phyloP scores from a whole-genome alignment of 1,140 invertebrate genomes.

The Potamilus streckersoni region DNA sequence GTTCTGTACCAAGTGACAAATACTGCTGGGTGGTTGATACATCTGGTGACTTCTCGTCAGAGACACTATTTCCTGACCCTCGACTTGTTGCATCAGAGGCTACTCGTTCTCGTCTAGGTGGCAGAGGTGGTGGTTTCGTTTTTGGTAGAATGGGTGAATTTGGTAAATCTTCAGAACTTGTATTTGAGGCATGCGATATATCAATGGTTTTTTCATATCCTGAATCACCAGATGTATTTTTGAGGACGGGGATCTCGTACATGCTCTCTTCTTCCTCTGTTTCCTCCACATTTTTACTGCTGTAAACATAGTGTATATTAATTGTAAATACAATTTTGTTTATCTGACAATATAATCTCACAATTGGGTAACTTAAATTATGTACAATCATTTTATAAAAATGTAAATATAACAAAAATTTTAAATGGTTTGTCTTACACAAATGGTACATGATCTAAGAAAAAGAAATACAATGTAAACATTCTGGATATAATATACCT shows the following conservation, averaged over 20 bases:
- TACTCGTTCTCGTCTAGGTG: slow-evolving; percentile 16
- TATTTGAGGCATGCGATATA: slow-evolving; percentile 9
- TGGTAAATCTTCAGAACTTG: slow-evolving; percentile 5
- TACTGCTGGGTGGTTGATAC: neutral
- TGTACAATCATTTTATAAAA: too few species aligned
- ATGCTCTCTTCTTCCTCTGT: slow-evolving; percentile 23
- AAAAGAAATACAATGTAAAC: too few species aligned
- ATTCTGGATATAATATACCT: too few species aligned
- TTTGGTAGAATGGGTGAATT: too few species aligned
- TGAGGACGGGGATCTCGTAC: slow-evolving; percentile 26
- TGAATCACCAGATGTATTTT: slow-evolving; percentile 19
- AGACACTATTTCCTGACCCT: slow-evolving; percentile 13
- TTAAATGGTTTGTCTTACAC: too few species aligned
- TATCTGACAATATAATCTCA: too few species aligned
- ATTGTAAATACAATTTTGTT: too few species aligned
- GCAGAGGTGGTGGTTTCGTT: slow-evolving; percentile 19
- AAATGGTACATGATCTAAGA: too few species aligned
- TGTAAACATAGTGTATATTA: too few species aligned
- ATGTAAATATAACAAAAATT: too few species aligned
- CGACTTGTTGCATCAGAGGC: slow-evolving; percentile 11
- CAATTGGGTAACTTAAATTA: too few species aligned
- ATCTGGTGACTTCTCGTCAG: slow-evolving; percentile 6
- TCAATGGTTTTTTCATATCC: slow-evolving; percentile 29
- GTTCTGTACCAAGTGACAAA: too few species aligned
- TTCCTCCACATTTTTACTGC: neutral